Conservation (phyloP, 2,113 vertebrate genomes). For the Motacilla tschutschensis region DNA sequence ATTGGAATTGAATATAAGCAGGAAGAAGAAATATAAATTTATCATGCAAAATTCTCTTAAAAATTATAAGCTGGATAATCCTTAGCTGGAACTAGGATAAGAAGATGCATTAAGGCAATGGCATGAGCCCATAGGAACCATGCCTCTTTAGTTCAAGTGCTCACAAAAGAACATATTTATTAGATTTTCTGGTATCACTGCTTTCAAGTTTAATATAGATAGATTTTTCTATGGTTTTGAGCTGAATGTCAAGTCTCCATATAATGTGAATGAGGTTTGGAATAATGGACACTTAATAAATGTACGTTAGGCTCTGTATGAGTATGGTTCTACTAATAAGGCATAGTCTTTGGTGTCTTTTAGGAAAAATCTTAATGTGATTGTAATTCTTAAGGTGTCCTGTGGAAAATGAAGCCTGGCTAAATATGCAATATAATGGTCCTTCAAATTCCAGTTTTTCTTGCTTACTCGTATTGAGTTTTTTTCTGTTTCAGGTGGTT, state of each 20-base stretch:
- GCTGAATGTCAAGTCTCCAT: not conserved
- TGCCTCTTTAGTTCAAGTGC: not conserved
- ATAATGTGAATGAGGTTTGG: not conserved
- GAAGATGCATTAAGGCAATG: not conserved
- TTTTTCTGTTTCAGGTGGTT: not conserved
- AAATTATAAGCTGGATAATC: not conserved
- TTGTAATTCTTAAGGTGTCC: not conserved
- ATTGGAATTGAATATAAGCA: not conserved
- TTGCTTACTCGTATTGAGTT: not conserved
- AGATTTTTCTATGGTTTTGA: not conserved
- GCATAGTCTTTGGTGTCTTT: not conserved
- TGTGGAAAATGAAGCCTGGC: not conserved
- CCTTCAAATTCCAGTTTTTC: not conserved
- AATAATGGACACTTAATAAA: not conserved
- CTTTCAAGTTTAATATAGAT: not conserved
- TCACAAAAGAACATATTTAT: not conserved
- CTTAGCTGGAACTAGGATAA: not conserved
- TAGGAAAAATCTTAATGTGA: not conserved
- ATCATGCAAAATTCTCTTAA: not conserved
- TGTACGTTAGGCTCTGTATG: not conserved
- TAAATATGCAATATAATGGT: not conserved
- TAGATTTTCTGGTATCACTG: not conserved
- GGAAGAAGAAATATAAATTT: not conserved
- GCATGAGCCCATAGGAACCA: not conserved
- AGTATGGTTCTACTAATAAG: not conserved